These are phyloP conservation scores for Paragorgia papillata DNA, from an alignment of 92 coral and sea anemone genomes.

Conservation along the genomic window DNA sequence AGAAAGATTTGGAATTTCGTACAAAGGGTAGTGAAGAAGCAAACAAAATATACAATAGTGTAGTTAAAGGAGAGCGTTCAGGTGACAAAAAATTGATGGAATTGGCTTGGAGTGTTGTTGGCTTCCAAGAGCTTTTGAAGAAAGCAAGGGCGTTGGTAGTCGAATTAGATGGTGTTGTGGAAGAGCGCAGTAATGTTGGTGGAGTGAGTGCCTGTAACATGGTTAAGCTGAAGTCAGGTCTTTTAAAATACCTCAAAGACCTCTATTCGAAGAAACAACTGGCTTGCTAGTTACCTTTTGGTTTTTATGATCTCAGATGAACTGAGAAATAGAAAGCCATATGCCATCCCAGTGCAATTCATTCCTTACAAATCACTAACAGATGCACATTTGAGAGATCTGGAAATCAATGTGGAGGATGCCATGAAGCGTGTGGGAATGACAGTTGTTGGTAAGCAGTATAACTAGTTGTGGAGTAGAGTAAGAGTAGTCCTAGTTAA, in stretches of 20 bases:
- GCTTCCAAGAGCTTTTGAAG: conserved; percentile 55
- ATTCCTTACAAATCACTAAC: conserved; percentile 13
- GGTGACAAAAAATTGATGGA: conserved; percentile 53
- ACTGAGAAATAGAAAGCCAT: too few species aligned
- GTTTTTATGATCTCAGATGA: conserved; percentile 23
- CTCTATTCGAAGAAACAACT: not conserved
- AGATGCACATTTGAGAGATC: conserved; percentile 1
- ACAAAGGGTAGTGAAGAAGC: conserved; percentile 44
- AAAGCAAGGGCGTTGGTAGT: conserved; percentile 12
- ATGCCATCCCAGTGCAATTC: too few species aligned
- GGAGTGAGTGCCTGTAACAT: not conserved
- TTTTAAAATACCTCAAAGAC: not conserved
- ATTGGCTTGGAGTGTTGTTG: conserved; percentile 54
- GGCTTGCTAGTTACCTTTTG: conserved; percentile 2
- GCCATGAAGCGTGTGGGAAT: conserved; percentile 6
- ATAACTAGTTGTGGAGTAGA: too few species aligned
- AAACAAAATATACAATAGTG: conserved; percentile 50
- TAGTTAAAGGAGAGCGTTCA: conserved; percentile 9
- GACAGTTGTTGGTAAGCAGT: conserved; percentile 22
- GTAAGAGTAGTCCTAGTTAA: not conserved
- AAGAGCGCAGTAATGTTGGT: conserved; percentile 2
- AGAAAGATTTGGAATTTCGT: too few species aligned
- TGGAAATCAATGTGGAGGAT: conserved; percentile 1
- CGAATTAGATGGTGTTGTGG: not conserved
- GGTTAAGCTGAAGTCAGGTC: not conserved